These are phyloP conservation scores for Todiramphus chloris DNA, from an alignment of 2,113 vertebrate species.

Conservation along the genomic window DNA sequence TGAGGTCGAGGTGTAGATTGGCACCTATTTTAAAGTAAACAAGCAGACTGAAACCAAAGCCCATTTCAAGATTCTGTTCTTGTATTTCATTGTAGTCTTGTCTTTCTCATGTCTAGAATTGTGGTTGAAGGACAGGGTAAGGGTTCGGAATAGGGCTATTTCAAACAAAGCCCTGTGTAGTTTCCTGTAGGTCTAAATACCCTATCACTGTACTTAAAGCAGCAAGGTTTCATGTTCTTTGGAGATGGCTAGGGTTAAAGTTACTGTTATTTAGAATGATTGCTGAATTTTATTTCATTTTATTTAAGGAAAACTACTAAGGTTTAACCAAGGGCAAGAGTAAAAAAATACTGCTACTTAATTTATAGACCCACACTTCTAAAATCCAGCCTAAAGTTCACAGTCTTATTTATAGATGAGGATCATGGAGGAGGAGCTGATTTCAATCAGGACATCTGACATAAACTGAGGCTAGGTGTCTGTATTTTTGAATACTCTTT, in stretches of 20 bases:
- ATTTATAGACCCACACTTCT: background rate
- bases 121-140: background rate
- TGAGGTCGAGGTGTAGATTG: background rate
- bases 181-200: background rate
- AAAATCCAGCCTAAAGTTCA: background rate
- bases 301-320: background rate
- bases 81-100: background rate
- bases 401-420: background rate
- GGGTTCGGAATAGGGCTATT: background rate
- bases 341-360: background rate
- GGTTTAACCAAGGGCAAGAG: background rate
- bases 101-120: background rate
- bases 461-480: background rate
- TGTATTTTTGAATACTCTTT: background rate
- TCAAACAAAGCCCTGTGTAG: background rate
- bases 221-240: background rate
- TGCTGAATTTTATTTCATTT: background rate
- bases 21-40: background rate
- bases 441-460: background rate
- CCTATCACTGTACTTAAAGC: background rate
- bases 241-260: background rate
- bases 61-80: background rate
- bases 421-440: background rate
- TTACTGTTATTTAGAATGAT: background rate
- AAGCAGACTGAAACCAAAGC: background rate